phyloP scores from a whole-genome alignment of 2,888 invertebrate genomes.

The Morpho helenor region DNA sequence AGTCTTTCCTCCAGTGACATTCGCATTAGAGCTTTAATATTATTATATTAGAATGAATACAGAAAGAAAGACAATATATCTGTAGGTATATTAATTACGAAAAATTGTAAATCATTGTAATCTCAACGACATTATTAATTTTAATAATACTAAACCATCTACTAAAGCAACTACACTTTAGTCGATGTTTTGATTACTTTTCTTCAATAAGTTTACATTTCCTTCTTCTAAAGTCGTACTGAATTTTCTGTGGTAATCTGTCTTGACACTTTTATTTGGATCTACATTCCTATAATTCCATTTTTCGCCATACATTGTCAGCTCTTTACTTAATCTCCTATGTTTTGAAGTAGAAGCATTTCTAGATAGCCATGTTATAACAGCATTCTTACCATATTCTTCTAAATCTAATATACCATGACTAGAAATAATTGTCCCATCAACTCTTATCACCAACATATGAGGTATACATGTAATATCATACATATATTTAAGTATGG shows the following conservation, averaged over 20 bases:
- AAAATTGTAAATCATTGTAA: no score
- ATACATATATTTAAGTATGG: constrained; percentile 46
- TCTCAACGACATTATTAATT: no score
- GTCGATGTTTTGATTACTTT: no score
- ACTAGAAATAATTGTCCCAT: constrained; percentile 48
- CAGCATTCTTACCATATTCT: constrained; percentile 55
- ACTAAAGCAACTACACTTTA: no score
- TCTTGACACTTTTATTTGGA: constrained; percentile 20
- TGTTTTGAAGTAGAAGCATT: constrained; percentile 31
- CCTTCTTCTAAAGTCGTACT: constrained; percentile 10
- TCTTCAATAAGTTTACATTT: not conserved
- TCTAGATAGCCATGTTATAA: constrained; percentile 56
- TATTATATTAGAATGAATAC: no score
- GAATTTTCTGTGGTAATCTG: constrained; percentile 40
- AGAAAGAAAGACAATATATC: no score
- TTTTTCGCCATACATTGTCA: constrained; percentile 43
- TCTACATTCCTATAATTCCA: constrained; percentile 43
- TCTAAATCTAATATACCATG: constrained; percentile 57
- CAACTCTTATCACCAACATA: constrained; percentile 44
- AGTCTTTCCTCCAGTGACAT: no score
- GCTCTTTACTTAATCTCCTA: constrained; percentile 45
- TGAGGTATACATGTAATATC: constrained; percentile 52
- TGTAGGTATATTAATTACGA: no score
- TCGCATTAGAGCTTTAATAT: no score
- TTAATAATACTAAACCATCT: no score